phyloP scores from a whole-genome alignment of 1,140 invertebrate species.

The Cherax destructor region DNA sequence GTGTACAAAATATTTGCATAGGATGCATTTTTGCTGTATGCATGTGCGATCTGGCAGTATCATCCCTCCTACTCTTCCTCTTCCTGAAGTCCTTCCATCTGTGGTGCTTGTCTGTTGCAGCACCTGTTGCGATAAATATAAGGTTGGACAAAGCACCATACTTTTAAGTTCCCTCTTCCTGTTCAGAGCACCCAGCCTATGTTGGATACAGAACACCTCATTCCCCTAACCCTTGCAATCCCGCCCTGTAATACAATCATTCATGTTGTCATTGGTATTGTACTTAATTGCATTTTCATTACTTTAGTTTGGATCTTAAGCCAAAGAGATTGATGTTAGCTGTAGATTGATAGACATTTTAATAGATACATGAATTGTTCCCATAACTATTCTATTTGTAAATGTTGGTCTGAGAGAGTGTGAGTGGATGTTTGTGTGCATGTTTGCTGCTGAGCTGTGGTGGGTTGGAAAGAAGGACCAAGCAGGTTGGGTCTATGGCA shows the following conservation, averaged over 20 bases:
- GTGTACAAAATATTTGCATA: conserved; percentile 67
- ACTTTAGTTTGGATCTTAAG: conserved; percentile 70
- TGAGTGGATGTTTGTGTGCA: conserved; percentile 62
- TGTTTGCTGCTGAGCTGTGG: conserved; percentile 60
- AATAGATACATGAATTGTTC: conserved; percentile 69
- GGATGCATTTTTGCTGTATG: conserved; percentile 62
- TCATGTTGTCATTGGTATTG: conserved; percentile 67
- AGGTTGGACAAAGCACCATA: conserved; percentile 53
- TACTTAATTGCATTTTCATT: conserved; percentile 70
- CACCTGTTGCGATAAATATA: conserved; percentile 34
- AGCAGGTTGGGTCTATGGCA: conserved; percentile 12
- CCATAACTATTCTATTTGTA: conserved; percentile 70
- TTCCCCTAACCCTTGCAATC: conserved; percentile 49
- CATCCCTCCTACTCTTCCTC: conserved; percentile 37
- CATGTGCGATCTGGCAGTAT: conserved; percentile 59
- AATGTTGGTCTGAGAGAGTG: conserved; percentile 65
- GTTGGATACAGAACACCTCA: conserved; percentile 58
- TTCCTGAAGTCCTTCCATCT: conserved; percentile 17
- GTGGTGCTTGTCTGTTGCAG: conserved; percentile 41
- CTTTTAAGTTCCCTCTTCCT: conserved; percentile 48
- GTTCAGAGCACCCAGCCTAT: conserved; percentile 64
- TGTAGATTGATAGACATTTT: conserved; percentile 69
- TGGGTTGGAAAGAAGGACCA: conserved; percentile 50
- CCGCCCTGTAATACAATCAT: conserved; percentile 69
- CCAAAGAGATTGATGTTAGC: conserved; percentile 71